A percentile compares a stretch with the other conserved stretches of the same genome.
Evolutionary conservation across 2,797 vertebrate species (phyloP).

Genomic region (Onychomys leucogaster): DNA sequence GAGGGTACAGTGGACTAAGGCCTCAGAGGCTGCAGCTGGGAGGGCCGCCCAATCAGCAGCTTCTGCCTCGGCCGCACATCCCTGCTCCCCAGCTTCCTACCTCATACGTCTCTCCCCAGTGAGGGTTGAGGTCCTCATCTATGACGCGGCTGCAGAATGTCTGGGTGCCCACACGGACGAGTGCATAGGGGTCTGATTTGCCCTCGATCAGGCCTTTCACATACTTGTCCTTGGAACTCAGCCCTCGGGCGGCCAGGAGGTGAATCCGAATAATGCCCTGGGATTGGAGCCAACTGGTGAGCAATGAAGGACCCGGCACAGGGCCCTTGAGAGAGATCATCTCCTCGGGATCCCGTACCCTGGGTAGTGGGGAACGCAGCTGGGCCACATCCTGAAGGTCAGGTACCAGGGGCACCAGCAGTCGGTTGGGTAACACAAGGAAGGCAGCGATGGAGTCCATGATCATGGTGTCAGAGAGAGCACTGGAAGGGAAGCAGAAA

Average conservation of each 20-base stretch:
- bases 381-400: slow-evolving; percentile 94
- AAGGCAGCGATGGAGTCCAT: slow-evolving; percentile 96
- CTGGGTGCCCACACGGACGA: slow-evolving; percentile 95
- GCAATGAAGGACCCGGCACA: background rate
- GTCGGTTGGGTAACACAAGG: slow-evolving; percentile 96
- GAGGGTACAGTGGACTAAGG: slow-evolving; percentile 38
- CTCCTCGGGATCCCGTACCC: slow-evolving; percentile 88
- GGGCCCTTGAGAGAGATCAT: background rate
- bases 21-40: background rate
- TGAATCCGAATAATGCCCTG: slow-evolving; percentile 96
- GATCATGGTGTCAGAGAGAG: slow-evolving; percentile 95
- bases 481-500: slow-evolving; percentile 86
- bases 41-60: background rate
- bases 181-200: slow-evolving; percentile 95
- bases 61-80: background rate
- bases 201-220: slow-evolving; percentile 94
- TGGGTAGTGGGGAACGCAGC: slow-evolving; percentile 95
- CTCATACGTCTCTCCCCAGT: slow-evolving; percentile 97
- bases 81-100: slow-evolving; percentile 83
- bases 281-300: background rate
- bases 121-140: slow-evolving; percentile 93
- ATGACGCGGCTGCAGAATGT: slow-evolving; percentile 94
- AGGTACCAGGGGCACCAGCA: slow-evolving; percentile 94
- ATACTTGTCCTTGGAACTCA: slow-evolving; percentile 94
- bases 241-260: slow-evolving; percentile 91